Percentiles rank a stretch among this genome's conserved stretches.
These are phyloP conservation scores for Heteromyza rotundicornis DNA, from an alignment of 2,888 invertebrate species.

Conservation along the genomic window DNA sequence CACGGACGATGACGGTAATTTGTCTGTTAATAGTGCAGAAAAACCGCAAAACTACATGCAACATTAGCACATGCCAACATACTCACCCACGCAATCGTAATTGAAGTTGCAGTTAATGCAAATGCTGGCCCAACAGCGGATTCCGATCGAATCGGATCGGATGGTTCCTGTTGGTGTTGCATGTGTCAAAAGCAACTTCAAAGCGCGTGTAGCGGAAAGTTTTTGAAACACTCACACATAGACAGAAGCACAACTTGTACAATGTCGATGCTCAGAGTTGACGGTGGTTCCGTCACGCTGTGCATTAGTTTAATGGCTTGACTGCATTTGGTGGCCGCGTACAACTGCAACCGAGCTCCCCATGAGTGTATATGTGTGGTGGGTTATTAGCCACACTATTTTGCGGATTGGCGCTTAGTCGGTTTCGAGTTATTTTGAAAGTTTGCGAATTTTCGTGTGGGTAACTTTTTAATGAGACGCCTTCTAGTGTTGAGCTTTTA, in stretches of 20 bases:
- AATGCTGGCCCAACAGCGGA: not conserved
- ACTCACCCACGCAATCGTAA: not conserved
- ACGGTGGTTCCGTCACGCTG: too few species aligned
- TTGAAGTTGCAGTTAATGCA: not conserved
- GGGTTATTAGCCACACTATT: too few species aligned
- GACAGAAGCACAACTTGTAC: not conserved
- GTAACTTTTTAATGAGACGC: too few species aligned
- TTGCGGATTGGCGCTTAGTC: too few species aligned
- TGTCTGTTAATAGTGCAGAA: not conserved
- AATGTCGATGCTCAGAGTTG: too few species aligned
- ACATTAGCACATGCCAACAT: not conserved
- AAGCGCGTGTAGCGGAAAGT: not conserved
- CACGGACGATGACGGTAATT: too few species aligned
- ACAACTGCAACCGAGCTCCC: too few species aligned
- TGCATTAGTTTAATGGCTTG: not conserved
- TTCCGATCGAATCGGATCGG: too few species aligned
- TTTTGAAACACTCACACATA: not conserved
- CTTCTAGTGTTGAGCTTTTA: too few species aligned
- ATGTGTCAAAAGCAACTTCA: too few species aligned
- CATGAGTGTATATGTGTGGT: not conserved
- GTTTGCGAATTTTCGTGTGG: too few species aligned
- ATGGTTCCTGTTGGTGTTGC: not conserved
- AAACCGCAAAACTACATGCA: not conserved
- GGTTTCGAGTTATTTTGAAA: too few species aligned
- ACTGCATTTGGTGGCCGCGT: not conserved